These are phyloP conservation scores for Agelas oroides DNA, from an alignment of 37 sponge, comb jelly and placozoan species.

Conservation along the genomic window DNA sequence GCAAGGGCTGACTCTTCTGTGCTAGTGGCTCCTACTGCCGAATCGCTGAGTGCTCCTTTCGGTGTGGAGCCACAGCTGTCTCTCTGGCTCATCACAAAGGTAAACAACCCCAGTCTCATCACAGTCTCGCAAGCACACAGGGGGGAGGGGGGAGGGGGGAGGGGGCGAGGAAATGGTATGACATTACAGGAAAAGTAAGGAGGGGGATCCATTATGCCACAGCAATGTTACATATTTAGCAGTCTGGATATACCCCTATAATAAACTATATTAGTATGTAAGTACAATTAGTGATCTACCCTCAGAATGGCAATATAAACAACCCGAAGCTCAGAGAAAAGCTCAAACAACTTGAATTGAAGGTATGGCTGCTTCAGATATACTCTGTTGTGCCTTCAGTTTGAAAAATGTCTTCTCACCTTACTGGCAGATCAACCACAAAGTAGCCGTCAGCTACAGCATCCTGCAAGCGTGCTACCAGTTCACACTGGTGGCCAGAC, in stretches of 20 bases:
- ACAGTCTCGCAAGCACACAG: no score
- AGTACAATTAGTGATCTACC: not conserved
- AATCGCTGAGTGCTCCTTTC: conserved; percentile 5
- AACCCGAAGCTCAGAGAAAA: not conserved
- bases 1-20: not conserved
- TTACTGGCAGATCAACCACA: not conserved
- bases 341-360: not conserved
- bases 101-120: no score
- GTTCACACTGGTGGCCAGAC: conserved; percentile 74
- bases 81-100: conserved; percentile 23
- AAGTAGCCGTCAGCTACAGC: not conserved
- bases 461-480: conserved; percentile 60
- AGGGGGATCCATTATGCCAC: no score
- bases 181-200: no score
- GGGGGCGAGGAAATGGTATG: no score
- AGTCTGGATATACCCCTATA: no score
- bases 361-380: not conserved
- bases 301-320: not conserved
- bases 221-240: no score
- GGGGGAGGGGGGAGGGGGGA: not conserved
- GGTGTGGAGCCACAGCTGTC: not conserved
- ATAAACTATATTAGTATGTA: no score
- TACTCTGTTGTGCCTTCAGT: not conserved
- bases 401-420: not conserved
- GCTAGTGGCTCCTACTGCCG: conserved; percentile 20